These are phyloP conservation scores for Takifugu ocellatus DNA, from an alignment of 2,797 vertebrate species.

Conservation along the genomic window DNA sequence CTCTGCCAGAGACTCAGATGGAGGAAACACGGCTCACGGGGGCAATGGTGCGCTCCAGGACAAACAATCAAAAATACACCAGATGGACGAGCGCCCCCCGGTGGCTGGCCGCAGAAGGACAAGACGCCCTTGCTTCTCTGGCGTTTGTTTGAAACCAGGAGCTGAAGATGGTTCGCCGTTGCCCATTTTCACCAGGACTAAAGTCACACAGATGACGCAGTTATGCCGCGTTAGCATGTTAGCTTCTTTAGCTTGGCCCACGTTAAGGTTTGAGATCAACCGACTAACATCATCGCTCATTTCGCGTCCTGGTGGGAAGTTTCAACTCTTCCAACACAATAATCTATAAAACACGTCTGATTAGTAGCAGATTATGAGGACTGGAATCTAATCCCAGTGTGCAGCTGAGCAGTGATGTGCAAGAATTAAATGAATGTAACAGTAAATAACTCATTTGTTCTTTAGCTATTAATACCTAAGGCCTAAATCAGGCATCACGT, in stretches of 20 bases:
- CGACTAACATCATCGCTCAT: neutral
- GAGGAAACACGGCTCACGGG: slow-evolving; percentile 18
- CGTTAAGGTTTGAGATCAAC: too few relatives aligned
- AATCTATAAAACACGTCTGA: slow-evolving; percentile 21
- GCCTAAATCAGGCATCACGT: slow-evolving; percentile 18
- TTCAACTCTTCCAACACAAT: slow-evolving; percentile 8
- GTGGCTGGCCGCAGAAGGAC: too few relatives aligned
- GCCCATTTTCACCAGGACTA: too few relatives aligned
- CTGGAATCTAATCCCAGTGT: neutral
- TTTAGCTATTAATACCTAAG: slow-evolving; percentile 32
- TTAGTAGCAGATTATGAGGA: slow-evolving; percentile 1
- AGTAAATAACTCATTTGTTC: slow-evolving; percentile 48
- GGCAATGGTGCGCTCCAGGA: slow-evolving; percentile 11
- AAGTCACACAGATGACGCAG: too few relatives aligned
- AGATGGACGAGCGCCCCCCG: too few relatives aligned
- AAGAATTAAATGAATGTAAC: slow-evolving; percentile 39
- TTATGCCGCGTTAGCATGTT: too few relatives aligned
- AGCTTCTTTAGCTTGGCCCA: too few relatives aligned
- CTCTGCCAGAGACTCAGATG: slow-evolving; percentile 30
- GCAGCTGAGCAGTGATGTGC: slow-evolving; percentile 30
- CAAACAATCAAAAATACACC: too few relatives aligned
- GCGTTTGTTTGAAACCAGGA: too few relatives aligned
- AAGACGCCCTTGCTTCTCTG: too few relatives aligned
- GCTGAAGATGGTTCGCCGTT: too few relatives aligned
- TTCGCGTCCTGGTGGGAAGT: slow-evolving; percentile 7